These are phyloP conservation scores for Catocala fraxini DNA, from an alignment of 2,888 invertebrate species.

Conservation along the genomic window DNA sequence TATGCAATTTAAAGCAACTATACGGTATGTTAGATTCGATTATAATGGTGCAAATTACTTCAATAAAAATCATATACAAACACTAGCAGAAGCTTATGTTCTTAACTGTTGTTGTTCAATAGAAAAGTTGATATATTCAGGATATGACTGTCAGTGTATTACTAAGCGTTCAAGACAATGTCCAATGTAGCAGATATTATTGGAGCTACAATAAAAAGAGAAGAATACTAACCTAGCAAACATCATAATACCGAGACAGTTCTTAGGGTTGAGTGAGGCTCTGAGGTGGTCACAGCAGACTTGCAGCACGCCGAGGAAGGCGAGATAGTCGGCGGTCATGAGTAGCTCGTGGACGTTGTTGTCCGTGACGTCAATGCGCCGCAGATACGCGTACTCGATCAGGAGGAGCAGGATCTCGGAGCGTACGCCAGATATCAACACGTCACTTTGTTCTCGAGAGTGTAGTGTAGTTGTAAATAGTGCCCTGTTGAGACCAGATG, in stretches of 20 bases:
- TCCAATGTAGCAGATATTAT: no score
- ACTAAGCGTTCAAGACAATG: no score
- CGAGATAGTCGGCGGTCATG: conserved; percentile 95
- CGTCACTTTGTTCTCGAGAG: conserved; percentile 90
- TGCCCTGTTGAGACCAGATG: conserved; percentile 83
- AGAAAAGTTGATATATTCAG: no score
- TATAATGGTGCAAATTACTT: no score
- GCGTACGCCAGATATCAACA: conserved; percentile 92
- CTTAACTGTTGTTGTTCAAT: no score
- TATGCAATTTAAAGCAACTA: no score
- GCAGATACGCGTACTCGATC: conserved; percentile 95
- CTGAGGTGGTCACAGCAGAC: conserved; percentile 93
- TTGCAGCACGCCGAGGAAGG: conserved; percentile 93
- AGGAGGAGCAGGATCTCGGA: conserved; percentile 92
- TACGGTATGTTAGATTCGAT: no score
- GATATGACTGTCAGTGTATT: no score
- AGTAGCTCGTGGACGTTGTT: conserved; percentile 94
- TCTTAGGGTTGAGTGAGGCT: conserved; percentile 90
- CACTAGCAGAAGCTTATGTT: no score
- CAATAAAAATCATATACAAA: no score
- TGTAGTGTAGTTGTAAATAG: conserved; percentile 94
- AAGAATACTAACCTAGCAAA: conserved; percentile 90
- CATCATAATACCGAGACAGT: conserved; percentile 94
- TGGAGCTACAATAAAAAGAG: not conserved
- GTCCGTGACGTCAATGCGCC: conserved; percentile 91